Base-by-base conservation (phyloP, 92 coral and sea anemone genomes). In the Montipora capitata region DNA sequence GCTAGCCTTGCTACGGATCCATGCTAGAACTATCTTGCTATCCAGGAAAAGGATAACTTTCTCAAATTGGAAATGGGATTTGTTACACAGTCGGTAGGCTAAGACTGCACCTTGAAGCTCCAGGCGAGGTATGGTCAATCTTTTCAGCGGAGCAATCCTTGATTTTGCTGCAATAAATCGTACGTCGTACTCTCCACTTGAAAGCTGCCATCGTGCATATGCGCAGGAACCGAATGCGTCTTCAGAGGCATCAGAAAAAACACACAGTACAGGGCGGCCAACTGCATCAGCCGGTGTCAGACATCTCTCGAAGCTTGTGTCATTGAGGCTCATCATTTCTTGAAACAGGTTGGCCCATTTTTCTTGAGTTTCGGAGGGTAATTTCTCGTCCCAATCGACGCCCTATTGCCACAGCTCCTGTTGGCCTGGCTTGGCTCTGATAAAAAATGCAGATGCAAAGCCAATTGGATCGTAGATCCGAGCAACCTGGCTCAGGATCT, bases 381-480 rank as follows among this genome's bases (percentile, higher is more conserved):
- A 91, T 48, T 85, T 81, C 68, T 92, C 90, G 73, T 90, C 94
- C 87, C 95, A 92, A 85, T 43, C 85, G 51, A 85, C 18, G n/a
- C 95, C 95, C 61, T 48, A 41, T 68, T 78, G 64, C 93, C 93
- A 92, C 41, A 92, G 79, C 20, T 68, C 66, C 70, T 84, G 95
- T 10, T 78, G 66, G 17, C 73, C 88, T 1, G 82, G 83, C 83
- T 92, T 92, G 58, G 92, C 90, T 63, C 90, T 72, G 66, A 92
- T 75, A 13, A 92, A 64, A 74, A 88, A 88, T 15, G 95, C 86
- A 5, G 92, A 68, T 51, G 92, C 85, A 40, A 92, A 81, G 16
- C 94, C 92, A 41, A 87, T 78, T 3, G 94, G 94, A 42, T 92
- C 87, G 65, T 69, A 92, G 72, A 87, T 89, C 13, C 86, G 79